Evolutionary conservation across 2,888 invertebrate species (phyloP).

Genomic region (Eulithis testata): DNA sequence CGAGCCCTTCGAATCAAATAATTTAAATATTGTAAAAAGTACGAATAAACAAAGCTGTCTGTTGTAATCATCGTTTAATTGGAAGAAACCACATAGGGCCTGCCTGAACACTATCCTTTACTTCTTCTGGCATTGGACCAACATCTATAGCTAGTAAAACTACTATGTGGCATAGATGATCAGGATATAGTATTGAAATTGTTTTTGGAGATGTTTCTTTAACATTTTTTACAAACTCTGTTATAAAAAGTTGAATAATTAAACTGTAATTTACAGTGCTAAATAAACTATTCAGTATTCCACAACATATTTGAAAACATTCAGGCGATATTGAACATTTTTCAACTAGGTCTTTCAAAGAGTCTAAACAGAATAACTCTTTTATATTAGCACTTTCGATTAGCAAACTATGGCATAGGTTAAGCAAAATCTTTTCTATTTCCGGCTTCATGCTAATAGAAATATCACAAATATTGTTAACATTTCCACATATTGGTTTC

Average conservation of each 20-base stretch:
- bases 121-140: constrained; percentile 42
- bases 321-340: constrained; percentile 59
- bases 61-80: too few relatives aligned
- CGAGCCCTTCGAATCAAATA: too few relatives aligned
- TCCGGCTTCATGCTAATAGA: constrained; percentile 66
- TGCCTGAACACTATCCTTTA: too few relatives aligned
- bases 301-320: constrained; percentile 69
- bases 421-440: constrained; percentile 62
- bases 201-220: constrained; percentile 47
- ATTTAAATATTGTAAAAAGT: too few relatives aligned
- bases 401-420: constrained; percentile 50
- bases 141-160: constrained; percentile 65
- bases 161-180: constrained; percentile 53
- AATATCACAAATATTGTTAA: constrained; percentile 47
- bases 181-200: constrained; percentile 60
- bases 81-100: too few relatives aligned
- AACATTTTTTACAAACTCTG: constrained; percentile 55
- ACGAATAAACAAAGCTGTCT: too few relatives aligned
- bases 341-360: constrained; percentile 50
- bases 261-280: constrained; percentile 60
- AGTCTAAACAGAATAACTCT: constrained; percentile 44
- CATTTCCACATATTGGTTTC: constrained; percentile 35
- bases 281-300: constrained; percentile 65
- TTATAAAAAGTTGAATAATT: constrained; percentile 56
- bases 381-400: constrained; percentile 43